Evolutionary conservation across 2,113 vertebrate genomes (phyloP).

Genomic region (Cathartes aura): DNA sequence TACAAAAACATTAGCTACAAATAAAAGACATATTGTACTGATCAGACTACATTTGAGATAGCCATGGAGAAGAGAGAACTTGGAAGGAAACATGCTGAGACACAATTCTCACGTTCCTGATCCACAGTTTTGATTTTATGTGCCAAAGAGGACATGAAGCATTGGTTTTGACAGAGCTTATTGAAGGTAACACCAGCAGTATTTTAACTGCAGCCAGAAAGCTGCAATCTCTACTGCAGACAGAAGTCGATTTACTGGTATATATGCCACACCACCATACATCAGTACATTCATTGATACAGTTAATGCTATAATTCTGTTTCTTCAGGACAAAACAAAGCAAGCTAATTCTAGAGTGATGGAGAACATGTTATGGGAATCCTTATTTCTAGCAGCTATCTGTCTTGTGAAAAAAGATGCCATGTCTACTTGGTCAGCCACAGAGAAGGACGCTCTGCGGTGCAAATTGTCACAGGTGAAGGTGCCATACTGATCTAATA

Average conservation of each 20-base stretch:
- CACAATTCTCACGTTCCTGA: fast-evolving
- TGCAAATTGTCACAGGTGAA: not conserved
- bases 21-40: not conserved
- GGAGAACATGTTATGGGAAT: not conserved
- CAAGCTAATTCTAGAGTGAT: not conserved
- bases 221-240: not conserved
- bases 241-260: not conserved
- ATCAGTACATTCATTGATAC: not conserved
- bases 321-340: not conserved
- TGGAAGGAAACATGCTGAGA: not conserved
- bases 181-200: not conserved
- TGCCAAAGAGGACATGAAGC: not conserved
- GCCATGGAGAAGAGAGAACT: not conserved
- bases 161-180: not conserved
- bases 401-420: not conserved
- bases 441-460: not conserved
- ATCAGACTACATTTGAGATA: not conserved
- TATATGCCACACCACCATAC: fast-evolving
- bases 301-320: not conserved
- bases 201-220: not conserved
- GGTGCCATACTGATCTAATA: not conserved
- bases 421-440: not conserved
- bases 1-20: not conserved
- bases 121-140: not conserved
- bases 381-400: not conserved